Evolutionary conservation across 2,797 vertebrate species (phyloP).

Genomic region (Notamacropus eugenii): DNA sequence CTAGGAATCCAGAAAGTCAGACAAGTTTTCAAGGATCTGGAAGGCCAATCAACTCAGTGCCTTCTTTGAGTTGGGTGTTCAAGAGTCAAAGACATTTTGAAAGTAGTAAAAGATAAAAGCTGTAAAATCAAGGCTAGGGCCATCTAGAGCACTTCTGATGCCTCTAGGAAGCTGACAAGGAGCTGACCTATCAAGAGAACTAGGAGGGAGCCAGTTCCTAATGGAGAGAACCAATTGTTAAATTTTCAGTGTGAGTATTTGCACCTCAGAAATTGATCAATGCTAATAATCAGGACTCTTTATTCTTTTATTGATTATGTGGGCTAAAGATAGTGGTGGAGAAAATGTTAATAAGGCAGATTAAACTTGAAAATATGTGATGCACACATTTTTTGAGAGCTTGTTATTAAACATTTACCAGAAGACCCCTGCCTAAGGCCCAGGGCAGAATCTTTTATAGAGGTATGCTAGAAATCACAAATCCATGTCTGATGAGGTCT

Average conservation of each 20-base stretch:
- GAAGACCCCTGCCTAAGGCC: background rate
- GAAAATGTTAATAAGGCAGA: background rate
- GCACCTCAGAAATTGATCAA: background rate
- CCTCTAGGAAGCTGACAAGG: background rate
- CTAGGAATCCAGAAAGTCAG: background rate
- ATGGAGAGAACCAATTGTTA: background rate
- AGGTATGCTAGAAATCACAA: background rate
- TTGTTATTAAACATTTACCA: background rate
- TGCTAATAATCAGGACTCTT: background rate
- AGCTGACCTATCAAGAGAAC: background rate
- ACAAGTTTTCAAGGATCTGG: background rate
- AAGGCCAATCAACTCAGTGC: background rate
- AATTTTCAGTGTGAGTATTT: background rate
- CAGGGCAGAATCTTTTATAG: background rate
- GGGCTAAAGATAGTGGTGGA: background rate
- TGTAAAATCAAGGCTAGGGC: background rate
- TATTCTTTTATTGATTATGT: background rate
- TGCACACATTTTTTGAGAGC: background rate
- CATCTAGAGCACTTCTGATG: background rate
- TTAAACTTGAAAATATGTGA: background rate
- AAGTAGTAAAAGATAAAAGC: background rate
- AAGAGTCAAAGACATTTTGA: background rate
- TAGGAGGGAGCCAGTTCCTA: background rate
- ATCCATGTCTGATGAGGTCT: background rate
- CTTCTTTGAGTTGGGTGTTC: background rate